Conservation (phyloP, 2,113 vertebrate genomes). For the Ailurus styani region DNA sequence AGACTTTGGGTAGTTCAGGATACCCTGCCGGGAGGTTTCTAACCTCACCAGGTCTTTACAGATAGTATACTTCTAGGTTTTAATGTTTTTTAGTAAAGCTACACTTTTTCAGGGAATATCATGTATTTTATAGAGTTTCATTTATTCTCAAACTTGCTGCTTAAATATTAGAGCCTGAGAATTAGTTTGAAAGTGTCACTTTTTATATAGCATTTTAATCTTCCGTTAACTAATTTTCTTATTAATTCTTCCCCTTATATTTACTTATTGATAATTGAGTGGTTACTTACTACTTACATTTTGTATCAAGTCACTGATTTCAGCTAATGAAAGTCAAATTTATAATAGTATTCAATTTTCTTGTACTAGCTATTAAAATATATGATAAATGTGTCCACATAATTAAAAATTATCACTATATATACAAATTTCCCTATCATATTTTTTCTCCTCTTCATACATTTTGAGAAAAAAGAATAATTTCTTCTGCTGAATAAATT, state of each 20-base stretch:
- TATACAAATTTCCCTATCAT: background rate
- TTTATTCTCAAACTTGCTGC: background rate
- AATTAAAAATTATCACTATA: background rate
- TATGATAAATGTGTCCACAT: background rate
- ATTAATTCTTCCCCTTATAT: background rate
- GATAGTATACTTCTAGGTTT: background rate
- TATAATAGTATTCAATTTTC: background rate
- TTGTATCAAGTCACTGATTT: background rate
- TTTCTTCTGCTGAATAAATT: background rate
- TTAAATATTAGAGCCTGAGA: background rate
- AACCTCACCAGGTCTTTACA: background rate
- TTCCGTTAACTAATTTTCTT: background rate
- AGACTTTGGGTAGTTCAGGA: background rate
- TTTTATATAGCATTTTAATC: background rate
- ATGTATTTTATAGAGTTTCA: background rate
- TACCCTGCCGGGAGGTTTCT: background rate
- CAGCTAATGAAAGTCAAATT: background rate
- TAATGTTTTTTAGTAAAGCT: background rate
- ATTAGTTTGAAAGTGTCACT: background rate
- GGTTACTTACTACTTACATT: background rate
- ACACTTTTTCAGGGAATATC: background rate
- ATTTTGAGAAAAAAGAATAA: background rate
- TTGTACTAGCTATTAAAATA: constrained; percentile 21
- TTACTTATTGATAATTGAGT: background rate
- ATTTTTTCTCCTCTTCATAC: background rate